A percentile compares a stretch with the other conserved stretches of the same genome.
Conservation (phyloP, 2,113 vertebrate genomes). For the Chionodraco myersi region DNA sequence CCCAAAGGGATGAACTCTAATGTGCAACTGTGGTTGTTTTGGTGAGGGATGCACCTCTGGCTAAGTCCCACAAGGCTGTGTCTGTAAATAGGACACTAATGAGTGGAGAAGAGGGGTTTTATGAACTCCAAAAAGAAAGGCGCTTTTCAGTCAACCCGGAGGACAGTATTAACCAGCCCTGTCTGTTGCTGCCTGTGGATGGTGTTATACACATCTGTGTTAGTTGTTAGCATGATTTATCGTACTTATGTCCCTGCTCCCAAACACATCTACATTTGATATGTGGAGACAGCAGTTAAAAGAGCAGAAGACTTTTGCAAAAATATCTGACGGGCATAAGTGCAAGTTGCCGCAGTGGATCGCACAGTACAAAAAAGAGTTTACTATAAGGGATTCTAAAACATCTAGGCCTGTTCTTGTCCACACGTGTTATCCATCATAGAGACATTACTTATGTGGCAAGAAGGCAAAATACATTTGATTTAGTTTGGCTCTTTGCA, state of each 20-base stretch:
- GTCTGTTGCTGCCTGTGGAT: neutral
- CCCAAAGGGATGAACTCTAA: neutral
- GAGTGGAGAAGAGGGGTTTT: slow-evolving; percentile 9
- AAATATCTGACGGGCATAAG: neutral
- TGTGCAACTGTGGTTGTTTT: slow-evolving; percentile 54
- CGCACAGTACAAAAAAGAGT: neutral
- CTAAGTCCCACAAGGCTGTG: slow-evolving; percentile 29
- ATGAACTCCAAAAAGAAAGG: slow-evolving; percentile 3
- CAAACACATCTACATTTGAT: too few relatives aligned
- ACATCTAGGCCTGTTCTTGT: slow-evolving; percentile 4
- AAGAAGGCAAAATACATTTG: neutral
- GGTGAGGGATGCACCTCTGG: slow-evolving; percentile 43
- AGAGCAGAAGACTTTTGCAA: neutral
- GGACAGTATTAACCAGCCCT: neutral
- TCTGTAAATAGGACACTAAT: slow-evolving; percentile 42
- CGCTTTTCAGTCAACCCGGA: slow-evolving; percentile 1
- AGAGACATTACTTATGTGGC: neutral
- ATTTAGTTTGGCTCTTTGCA: slow-evolving; percentile 22
- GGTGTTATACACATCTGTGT: neutral
- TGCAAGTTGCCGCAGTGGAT: neutral
- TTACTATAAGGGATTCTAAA: neutral
- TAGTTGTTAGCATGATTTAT: neutral
- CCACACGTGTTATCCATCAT: slow-evolving; percentile 1
- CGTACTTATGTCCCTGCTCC: neutral
- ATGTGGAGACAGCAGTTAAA: neutral